A percentile compares a stretch with the other conserved stretches of the same genome.
phyloP scores from a whole-genome alignment of 2,113 vertebrate genomes.

The Xiphias gladius region DNA sequence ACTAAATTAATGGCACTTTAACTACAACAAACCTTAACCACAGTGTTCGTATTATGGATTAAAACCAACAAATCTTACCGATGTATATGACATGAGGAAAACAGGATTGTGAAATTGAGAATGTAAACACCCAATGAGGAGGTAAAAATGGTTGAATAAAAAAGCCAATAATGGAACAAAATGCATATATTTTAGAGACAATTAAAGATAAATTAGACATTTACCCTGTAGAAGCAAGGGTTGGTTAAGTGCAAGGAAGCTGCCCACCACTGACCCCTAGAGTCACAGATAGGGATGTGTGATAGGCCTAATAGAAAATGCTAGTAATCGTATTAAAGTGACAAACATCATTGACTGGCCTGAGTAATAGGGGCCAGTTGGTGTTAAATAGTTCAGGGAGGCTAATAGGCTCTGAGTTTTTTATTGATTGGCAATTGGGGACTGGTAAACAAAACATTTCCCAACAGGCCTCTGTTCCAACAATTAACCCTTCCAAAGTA shows the following conservation, averaged over 20 bases:
- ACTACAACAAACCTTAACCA: background rate
- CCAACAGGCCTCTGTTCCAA: constrained; percentile 55
- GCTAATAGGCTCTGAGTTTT: constrained; percentile 79
- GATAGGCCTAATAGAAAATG: constrained; percentile 67
- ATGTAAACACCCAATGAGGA: background rate
- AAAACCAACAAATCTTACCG: background rate
- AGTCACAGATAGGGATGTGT: constrained; percentile 52
- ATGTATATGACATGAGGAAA: background rate
- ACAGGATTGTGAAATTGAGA: background rate
- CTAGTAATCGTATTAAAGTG: constrained; percentile 79
- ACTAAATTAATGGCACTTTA: background rate
- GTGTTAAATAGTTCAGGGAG: constrained; percentile 80
- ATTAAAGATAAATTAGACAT: constrained; percentile 48
- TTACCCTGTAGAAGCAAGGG: constrained; percentile 7
- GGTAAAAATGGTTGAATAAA: background rate
- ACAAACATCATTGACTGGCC: constrained; percentile 78
- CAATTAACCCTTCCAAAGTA: constrained; percentile 36
- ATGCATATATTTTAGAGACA: constrained; percentile 18
- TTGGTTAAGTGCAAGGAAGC: constrained; percentile 33
- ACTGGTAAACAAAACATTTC: constrained; percentile 75
- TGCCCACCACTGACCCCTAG: constrained; percentile 27
- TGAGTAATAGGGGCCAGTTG: constrained; percentile 71
- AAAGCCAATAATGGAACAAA: background rate
- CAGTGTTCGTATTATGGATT: background rate
- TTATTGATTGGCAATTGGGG: constrained; percentile 76